Conservation (phyloP, 2,797 vertebrate genomes). For the Chanos chanos region DNA sequence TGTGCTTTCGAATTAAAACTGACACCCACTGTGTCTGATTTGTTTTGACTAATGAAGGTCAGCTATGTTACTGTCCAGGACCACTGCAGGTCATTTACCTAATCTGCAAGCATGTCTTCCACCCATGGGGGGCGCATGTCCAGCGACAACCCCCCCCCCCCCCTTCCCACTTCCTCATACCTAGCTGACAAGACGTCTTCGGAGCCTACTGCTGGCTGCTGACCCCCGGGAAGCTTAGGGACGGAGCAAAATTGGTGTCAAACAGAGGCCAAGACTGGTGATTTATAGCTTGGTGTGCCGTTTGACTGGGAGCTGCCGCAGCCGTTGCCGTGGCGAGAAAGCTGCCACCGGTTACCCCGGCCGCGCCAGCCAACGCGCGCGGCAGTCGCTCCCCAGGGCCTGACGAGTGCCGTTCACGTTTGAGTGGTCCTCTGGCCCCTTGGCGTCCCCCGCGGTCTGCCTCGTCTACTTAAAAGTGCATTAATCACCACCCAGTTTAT, state of each 20-base stretch:
- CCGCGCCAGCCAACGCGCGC: no score
- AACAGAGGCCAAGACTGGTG: slow-evolving; percentile 65
- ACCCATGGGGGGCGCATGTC: no score
- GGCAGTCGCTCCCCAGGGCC: no score
- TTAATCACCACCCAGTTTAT: slow-evolving; percentile 97
- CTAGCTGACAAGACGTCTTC: slow-evolving; percentile 52
- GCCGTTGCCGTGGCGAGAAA: neutral
- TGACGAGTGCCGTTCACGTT: slow-evolving; percentile 32
- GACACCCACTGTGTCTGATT: neutral
- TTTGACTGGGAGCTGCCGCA: slow-evolving; percentile 11
- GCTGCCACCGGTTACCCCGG: no score
- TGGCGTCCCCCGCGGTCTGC: slow-evolving; percentile 63
- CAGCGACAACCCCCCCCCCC: neutral
- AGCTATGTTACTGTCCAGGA: neutral
- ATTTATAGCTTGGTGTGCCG: slow-evolving; percentile 71
- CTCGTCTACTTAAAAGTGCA: slow-evolving; percentile 95
- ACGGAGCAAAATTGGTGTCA: slow-evolving; percentile 66
- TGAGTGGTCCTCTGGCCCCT: slow-evolving; percentile 36
- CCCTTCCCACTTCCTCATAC: neutral
- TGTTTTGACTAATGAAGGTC: neutral
- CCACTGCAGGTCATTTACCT: slow-evolving; percentile 1
- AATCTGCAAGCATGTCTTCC: slow-evolving; percentile 1
- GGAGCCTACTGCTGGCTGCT: slow-evolving; percentile 50
- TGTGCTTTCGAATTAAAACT: neutral
- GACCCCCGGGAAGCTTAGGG: slow-evolving; percentile 48